A percentile compares a stretch with the other conserved stretches of the same genome.
phyloP scores from a whole-genome alignment of 2,888 invertebrate species.

The Pelosia muscerda region DNA sequence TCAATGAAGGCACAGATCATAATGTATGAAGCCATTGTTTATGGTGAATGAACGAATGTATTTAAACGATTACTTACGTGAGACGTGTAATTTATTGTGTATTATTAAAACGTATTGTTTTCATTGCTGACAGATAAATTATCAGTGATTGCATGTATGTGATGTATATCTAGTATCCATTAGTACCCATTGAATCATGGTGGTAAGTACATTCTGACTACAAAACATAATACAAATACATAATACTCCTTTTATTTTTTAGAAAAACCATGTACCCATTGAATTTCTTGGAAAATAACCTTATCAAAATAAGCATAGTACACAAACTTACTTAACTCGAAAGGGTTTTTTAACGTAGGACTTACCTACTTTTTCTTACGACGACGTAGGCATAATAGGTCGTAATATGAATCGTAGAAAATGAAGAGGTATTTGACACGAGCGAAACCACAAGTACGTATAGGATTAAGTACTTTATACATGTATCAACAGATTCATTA shows the following conservation, averaged over 20 bases:
- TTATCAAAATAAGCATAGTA: no score
- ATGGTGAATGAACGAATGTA: slow-evolving; percentile 34
- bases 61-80: slow-evolving; percentile 57
- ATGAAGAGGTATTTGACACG: background rate
- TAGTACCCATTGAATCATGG: background rate
- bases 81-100: slow-evolving; percentile 53
- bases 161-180: no score
- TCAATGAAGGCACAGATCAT: slow-evolving; percentile 58
- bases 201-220: background rate
- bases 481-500: background rate
- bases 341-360: no score
- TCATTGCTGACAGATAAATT: slow-evolving; percentile 40
- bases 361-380: no score
- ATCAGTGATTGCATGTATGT: slow-evolving; percentile 29
- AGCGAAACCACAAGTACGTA: background rate
- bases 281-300: no score
- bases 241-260: background rate
- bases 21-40: slow-evolving; percentile 58
- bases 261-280: no score
- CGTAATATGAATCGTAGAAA: background rate
- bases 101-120: slow-evolving; percentile 49
- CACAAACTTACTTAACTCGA: no score
- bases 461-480: background rate
- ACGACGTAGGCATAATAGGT: background rate
- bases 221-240: no score